Evolutionary conservation across 37 sponge, comb jelly and placozoan species (phyloP), one percentile per base, ranked within the genome.

Genomic region (Beroe forskalii): DNA sequence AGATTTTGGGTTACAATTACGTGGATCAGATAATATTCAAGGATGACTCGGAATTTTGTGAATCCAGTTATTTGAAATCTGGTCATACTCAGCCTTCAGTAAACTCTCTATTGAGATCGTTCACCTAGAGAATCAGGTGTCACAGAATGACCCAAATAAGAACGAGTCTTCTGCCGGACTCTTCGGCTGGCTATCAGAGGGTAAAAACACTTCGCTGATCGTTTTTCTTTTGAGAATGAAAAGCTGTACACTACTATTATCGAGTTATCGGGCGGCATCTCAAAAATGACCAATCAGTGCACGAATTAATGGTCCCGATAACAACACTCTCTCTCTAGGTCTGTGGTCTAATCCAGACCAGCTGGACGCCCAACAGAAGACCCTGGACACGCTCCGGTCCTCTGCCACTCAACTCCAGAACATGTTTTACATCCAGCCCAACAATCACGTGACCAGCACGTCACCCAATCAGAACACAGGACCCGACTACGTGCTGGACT

Each of bases 331-430:
- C 40, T 38, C 14, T 27, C 22, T 38, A 80, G 86, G 86, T 38
- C 86, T 80, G 27, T 80, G 44, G 55, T 23, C 44, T 23, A 35
- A 80, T 35, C 86, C 86, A 6, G 86, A 80, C 44, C 55, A 80
- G 28, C 55, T 38, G n/a, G 86, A 44, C 30, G 86, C 55, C 9
- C 86, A 80, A 42, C 86, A 80, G 86, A 80, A 80, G 86, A 80
- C 86, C 28, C 48, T 80, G 55, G 86, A 80, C 86, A 38, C 44
- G 4, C 55, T 80, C 3, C n/a, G 55, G 25, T 28, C 55, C n/a
- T 80, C 86, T 6, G 86, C 35, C 30, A 33, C 55, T 25, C 86
- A 80, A 48, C 55, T 80, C 1, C 86, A 80, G 86, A 80, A 43
- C 55, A 44, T 80, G 86, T 80, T 80, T 30, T 44, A 80, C 30